These are phyloP conservation scores for Etheostoma spectabile DNA, from an alignment of 2,113 vertebrate species.

Conservation along the genomic window DNA sequence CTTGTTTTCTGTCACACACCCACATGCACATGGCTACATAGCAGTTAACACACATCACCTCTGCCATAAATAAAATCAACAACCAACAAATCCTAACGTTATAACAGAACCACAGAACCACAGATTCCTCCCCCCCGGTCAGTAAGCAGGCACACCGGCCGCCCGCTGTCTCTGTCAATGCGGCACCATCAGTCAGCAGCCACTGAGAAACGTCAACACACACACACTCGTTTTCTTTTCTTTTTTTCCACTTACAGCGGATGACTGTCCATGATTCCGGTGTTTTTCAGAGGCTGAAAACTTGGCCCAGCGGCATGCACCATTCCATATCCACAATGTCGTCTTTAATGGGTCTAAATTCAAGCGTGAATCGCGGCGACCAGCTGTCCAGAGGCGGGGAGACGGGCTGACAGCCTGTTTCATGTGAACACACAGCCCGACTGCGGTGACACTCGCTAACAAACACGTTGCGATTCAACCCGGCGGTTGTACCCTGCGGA, in stretches of 20 bases:
- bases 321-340: constrained; percentile 87
- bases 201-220: constrained; percentile 70
- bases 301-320: constrained; percentile 87
- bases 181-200: constrained; percentile 78
- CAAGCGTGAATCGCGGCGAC: constrained; percentile 58
- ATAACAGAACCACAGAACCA: not conserved
- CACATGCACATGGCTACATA: constrained; percentile 34
- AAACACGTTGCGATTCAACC: constrained; percentile 60
- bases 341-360: constrained; percentile 59
- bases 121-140: constrained; percentile 35
- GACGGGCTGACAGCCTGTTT: constrained; percentile 57
- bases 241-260: constrained; percentile 85
- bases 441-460: constrained; percentile 67
- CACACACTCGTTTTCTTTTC: constrained; percentile 8
- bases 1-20: constrained; percentile 65
- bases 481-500: constrained; percentile 60
- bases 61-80: constrained; percentile 44
- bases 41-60: constrained; percentile 30
- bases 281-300: constrained; percentile 85
- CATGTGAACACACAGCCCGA: constrained; percentile 50
- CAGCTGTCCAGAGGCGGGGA: constrained; percentile 64
- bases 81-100: constrained; percentile 13
- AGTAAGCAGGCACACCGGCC: constrained; percentile 57
- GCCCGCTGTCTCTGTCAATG: constrained; percentile 75
- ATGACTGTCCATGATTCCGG: constrained; percentile 90